Evolutionary conservation across 2,113 vertebrate genomes (phyloP).

Genomic region (Oncorhynchus mykiss): DNA sequence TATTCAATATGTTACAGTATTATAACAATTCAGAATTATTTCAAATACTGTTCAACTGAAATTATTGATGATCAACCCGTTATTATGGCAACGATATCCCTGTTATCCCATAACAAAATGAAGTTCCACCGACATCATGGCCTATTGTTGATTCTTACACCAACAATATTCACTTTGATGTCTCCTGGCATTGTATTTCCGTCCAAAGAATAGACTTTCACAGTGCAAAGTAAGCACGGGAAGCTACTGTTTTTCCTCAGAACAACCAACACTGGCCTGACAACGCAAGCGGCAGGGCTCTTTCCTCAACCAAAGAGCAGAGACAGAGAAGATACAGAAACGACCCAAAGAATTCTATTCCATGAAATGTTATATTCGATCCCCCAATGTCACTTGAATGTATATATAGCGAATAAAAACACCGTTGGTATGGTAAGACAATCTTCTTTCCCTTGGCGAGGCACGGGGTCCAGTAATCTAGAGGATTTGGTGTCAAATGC

Average conservation of each 20-base stretch:
- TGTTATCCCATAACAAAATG: neutral
- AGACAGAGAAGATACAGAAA: slow-evolving; percentile 19
- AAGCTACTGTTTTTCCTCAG: slow-evolving; percentile 52
- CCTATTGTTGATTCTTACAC: slow-evolving; percentile 21
- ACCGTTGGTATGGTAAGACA: slow-evolving; percentile 14
- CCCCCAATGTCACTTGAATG: neutral
- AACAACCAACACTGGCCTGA: slow-evolving; percentile 51
- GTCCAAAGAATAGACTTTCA: neutral
- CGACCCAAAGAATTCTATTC: slow-evolving; percentile 20
- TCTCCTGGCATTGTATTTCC: neutral
- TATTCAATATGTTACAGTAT: neutral
- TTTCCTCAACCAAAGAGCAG: slow-evolving; percentile 37
- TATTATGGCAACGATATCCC: slow-evolving; percentile 33
- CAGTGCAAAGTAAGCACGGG: slow-evolving; percentile 19
- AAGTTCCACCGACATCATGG: slow-evolving; percentile 3
- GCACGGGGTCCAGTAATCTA: slow-evolving; percentile 54
- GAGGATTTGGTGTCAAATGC: slow-evolving; percentile 67
- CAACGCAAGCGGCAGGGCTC: slow-evolving; percentile 31
- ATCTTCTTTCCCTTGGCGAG: slow-evolving; percentile 27
- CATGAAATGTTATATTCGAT: slow-evolving; percentile 1
- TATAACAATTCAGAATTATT: neutral
- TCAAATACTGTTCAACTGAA: neutral
- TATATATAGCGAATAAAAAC: neutral
- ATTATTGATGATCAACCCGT: neutral
- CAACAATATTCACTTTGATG: neutral